These are phyloP conservation scores for Hestina assimilis DNA, from an alignment of 1,140 invertebrate species.

Conservation along the genomic window DNA sequence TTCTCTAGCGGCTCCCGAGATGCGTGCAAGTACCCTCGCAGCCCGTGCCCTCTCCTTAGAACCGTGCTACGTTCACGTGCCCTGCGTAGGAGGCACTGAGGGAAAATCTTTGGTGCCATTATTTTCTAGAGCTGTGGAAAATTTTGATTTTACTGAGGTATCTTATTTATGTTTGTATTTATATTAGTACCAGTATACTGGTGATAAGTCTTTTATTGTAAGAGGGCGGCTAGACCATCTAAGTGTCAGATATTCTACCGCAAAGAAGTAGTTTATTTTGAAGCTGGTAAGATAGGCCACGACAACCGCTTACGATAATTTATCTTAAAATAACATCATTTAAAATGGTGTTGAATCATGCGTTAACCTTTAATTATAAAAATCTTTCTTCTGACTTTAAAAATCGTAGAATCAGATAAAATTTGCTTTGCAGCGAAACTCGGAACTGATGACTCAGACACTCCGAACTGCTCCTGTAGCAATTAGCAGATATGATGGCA, in stretches of 20 bases:
- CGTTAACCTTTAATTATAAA: background rate
- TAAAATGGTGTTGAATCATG: too few relatives aligned
- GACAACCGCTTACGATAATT: too few relatives aligned
- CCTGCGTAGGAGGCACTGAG: slow-evolving; percentile 66
- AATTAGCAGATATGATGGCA: slow-evolving; percentile 35
- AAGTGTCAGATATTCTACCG: too few relatives aligned
- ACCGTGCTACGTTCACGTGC: slow-evolving; percentile 58
- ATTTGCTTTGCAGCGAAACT: slow-evolving; percentile 48
- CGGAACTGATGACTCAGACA: slow-evolving; percentile 56
- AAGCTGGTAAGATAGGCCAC: too few relatives aligned
- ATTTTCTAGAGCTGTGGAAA: slow-evolving; percentile 65
- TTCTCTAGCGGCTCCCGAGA: slow-evolving; percentile 63
- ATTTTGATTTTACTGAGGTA: slow-evolving; percentile 62
- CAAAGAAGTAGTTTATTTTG: too few relatives aligned
- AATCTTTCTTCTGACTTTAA: background rate
- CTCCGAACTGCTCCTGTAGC: slow-evolving; percentile 41
- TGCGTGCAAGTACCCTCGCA: slow-evolving; percentile 65
- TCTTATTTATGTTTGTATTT: too few relatives aligned
- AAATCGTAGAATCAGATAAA: background rate
- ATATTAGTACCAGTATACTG: too few relatives aligned
- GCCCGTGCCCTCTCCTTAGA: slow-evolving; percentile 60
- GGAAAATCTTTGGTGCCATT: slow-evolving; percentile 61
- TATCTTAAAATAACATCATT: too few relatives aligned
- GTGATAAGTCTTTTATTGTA: too few relatives aligned
- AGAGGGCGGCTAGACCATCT: too few relatives aligned